Conservation (phyloP, 2,888 invertebrate genomes). For the Blera fallax region DNA sequence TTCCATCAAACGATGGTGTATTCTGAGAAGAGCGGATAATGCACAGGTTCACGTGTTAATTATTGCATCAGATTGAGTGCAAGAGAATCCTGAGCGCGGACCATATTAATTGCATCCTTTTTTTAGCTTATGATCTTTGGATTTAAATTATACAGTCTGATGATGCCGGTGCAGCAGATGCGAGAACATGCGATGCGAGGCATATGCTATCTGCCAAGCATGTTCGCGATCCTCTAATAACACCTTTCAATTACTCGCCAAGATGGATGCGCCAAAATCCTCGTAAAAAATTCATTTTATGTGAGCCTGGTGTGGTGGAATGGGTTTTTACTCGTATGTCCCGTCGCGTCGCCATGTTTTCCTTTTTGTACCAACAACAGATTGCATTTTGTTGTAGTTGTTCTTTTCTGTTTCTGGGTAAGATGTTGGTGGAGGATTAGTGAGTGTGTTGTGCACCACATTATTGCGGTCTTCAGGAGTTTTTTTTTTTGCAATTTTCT, state of each 20-base stretch:
- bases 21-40: slow-evolving; percentile 58
- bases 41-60: slow-evolving; percentile 69
- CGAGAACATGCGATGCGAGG: slow-evolving; percentile 35
- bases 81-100: slow-evolving; percentile 6
- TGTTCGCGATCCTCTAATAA: slow-evolving; percentile 69
- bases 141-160: slow-evolving; percentile 62
- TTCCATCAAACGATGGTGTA: slow-evolving; percentile 39
- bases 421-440: slow-evolving; percentile 27
- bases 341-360: slow-evolving; percentile 53
- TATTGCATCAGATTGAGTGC: slow-evolving; percentile 69
- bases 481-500: slow-evolving; percentile 42
- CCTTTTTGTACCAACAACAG: slow-evolving; percentile 18
- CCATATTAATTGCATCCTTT: slow-evolving; percentile 62
- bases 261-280: slow-evolving; percentile 71
- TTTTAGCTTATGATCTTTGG: slow-evolving; percentile 69
- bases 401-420: slow-evolving; percentile 6
- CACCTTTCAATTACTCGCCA: slow-evolving; percentile 71
- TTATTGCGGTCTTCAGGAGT: slow-evolving; percentile 36
- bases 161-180: slow-evolving; percentile 46
- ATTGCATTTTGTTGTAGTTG: slow-evolving; percentile 31
- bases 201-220: slow-evolving; percentile 49
- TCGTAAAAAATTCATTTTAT: slow-evolving; percentile 61
- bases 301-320: slow-evolving; percentile 42
- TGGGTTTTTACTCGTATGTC: too few species aligned
- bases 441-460: slow-evolving; percentile 25